These are phyloP conservation scores for Caiman crocodilus DNA, from an alignment of 2,797 vertebrate genomes.

Conservation along the genomic window DNA sequence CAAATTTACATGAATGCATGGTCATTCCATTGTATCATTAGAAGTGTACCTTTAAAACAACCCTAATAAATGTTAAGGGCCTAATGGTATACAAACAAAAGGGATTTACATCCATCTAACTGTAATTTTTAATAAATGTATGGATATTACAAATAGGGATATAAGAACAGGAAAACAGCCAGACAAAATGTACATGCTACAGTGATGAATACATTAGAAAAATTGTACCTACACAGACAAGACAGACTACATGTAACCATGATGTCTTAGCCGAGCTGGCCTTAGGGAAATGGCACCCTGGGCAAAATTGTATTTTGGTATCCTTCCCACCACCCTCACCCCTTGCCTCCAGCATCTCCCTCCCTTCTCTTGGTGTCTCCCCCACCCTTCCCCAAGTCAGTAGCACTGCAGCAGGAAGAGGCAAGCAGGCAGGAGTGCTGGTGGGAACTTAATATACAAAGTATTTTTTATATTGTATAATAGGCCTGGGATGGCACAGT, in stretches of 20 bases:
- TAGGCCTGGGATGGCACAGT: no score
- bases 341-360: no score
- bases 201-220: background rate
- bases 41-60: background rate
- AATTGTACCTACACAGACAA: background rate
- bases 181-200: background rate
- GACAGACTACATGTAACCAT: background rate
- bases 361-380: no score
- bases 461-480: no score
- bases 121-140: background rate
- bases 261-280: background rate
- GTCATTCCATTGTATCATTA: background rate
- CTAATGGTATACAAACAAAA: background rate
- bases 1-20: background rate
- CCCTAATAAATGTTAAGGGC: background rate
- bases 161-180: background rate
- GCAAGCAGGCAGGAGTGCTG: no score
- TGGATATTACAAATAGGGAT: background rate
- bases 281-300: no score
- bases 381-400: no score
- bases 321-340: no score
- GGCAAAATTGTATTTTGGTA: no score
- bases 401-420: no score
- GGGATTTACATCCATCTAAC: background rate
- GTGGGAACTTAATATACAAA: no score